Conservation (phyloP, 2,797 vertebrate genomes). For the Acipenser oxyrinchus region DNA sequence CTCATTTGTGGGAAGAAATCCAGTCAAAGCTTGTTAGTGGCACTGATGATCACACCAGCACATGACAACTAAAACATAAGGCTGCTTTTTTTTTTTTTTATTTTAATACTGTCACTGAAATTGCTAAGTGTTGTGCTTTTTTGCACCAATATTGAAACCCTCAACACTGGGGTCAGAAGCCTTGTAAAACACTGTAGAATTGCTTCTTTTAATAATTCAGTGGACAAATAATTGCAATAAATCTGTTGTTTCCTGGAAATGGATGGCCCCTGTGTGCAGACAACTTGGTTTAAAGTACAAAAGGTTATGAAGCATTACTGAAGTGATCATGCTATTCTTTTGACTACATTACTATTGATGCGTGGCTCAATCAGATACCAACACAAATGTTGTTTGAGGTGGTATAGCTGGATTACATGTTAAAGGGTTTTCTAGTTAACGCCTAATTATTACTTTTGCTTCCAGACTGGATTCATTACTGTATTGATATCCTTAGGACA, state of each 20-base stretch:
- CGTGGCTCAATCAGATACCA: no score
- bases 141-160: not conserved
- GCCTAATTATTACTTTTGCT: no score
- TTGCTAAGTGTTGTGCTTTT: constrained; percentile 30
- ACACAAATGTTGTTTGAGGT: no score
- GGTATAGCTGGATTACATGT: no score
- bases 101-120: constrained; percentile 40
- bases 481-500: no score
- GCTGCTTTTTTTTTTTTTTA: constrained; percentile 22
- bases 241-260: constrained; percentile 52
- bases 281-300: constrained; percentile 45
- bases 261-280: constrained; percentile 49
- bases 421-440: no score
- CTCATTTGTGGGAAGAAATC: not conserved
- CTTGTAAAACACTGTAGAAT: constrained; percentile 58
- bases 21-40: constrained; percentile 23
- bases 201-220: constrained; percentile 77
- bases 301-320: constrained; percentile 13
- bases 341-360: not conserved
- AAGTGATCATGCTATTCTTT: not conserved
- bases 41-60: constrained; percentile 26
- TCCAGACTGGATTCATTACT: no score
- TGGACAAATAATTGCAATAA: constrained; percentile 60
- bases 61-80: constrained; percentile 30
- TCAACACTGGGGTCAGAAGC: constrained; percentile 54